Base-by-base conservation (phyloP, 2,797 vertebrate species). In the Peromyscus eremicus region DNA sequence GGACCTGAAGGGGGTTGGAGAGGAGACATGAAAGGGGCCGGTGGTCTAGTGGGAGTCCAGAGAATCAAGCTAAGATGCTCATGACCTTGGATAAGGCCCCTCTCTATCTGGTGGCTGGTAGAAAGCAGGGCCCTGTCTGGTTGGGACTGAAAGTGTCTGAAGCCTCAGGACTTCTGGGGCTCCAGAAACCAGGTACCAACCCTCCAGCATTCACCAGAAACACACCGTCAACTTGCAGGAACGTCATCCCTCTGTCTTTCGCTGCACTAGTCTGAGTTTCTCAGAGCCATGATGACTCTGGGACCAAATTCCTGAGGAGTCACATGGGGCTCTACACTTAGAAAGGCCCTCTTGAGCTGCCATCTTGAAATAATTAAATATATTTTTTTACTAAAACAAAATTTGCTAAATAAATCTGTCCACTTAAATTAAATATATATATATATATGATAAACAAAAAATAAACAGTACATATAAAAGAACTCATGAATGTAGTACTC, bases 301-400 rank as follows among this genome's bases (percentile, higher is more conserved):
- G 37, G 29, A 11, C 68, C 0, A n/a, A 40, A 46, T 49, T 49
- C 76, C 43, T 0, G 11, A 21, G 1, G 0, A 29, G 23, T 27
- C 32, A 32, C 19, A n/a, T 1, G 34, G 21, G 11, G 32, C 21
- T 34, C 34, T 23, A 40, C 43, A 21, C 25, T 6, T 68, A 60
- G 32, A 62, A 37, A 75, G 70, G 1, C 57, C 37, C 40, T 82
- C 60, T 77, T 70, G 23, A 23, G 52, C 14, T 68, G 37, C 21
- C 70, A 88, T 21, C 27, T 29, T 66, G 17, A 76, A 87, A 52
- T 49, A 68, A 75, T n/a, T 40, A 49, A 25, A 76, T 11, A 32
- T 55, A 27, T 93, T 89, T 85, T 85, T 76, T 81, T 80, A 90
- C 73, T 76, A 29, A 73, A 64, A 17, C 60, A 75, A 96, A 87